phyloP scores from a whole-genome alignment of 2,797 vertebrate genomes.

The Peromyscus attwateri region DNA sequence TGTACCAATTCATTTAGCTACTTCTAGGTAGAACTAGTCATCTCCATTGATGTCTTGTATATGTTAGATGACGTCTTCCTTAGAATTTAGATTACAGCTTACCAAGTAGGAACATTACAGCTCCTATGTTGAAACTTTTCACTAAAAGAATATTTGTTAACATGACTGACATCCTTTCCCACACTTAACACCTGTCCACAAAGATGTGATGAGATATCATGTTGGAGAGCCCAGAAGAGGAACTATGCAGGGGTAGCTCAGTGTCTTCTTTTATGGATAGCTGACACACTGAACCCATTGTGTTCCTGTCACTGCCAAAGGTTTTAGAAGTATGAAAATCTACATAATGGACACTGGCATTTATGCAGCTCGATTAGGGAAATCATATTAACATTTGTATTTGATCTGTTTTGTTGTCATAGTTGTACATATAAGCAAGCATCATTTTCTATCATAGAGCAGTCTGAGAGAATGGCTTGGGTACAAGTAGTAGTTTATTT shows the following conservation, averaged over 20 bases:
- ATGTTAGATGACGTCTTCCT: background rate
- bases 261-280: background rate
- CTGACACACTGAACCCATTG: background rate
- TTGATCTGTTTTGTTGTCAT: background rate
- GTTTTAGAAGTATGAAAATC: background rate
- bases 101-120: background rate
- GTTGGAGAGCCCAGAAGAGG: background rate
- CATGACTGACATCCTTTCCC: background rate
- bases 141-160: background rate
- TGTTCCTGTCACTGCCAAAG: background rate
- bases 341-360: background rate
- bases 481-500: background rate
- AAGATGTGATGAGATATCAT: background rate
- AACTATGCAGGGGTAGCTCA: background rate
- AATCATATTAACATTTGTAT: background rate
- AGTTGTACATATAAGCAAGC: background rate
- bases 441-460: background rate
- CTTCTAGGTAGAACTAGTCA: background rate
- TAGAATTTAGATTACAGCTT: conserved; percentile 40
- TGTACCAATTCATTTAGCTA: background rate
- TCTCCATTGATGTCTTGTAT: background rate
- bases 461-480: background rate
- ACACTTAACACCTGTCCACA: background rate
- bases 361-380: background rate
- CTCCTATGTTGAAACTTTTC: background rate